A percentile compares a stretch with the other conserved stretches of the same genome.
These are phyloP conservation scores for Enteromius afrohamiltoni DNA, from an alignment of 2,797 vertebrate species.

Conservation along the genomic window DNA sequence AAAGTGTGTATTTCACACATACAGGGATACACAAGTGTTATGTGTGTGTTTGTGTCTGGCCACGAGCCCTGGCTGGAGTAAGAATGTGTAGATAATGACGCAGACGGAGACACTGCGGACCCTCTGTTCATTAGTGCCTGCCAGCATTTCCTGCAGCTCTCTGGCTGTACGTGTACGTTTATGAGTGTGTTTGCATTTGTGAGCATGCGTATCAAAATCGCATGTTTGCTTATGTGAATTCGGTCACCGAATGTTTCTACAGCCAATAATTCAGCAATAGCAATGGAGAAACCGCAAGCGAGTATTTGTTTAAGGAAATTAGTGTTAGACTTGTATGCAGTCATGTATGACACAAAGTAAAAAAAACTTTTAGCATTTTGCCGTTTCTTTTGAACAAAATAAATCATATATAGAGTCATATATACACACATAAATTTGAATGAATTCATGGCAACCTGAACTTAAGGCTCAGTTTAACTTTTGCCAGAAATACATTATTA, in stretches of 20 bases:
- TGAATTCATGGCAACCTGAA: background rate
- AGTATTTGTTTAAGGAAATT: background rate
- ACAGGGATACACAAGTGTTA: slow-evolving; percentile 24
- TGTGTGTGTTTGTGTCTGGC: slow-evolving; percentile 44
- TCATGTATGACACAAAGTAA: background rate
- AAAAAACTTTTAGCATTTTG: background rate
- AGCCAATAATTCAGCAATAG: background rate
- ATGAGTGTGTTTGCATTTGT: slow-evolving; percentile 61
- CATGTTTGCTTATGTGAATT: slow-evolving; percentile 18
- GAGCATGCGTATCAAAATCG: background rate
- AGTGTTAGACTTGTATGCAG: background rate
- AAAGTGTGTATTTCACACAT: slow-evolving; percentile 56
- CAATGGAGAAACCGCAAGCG: background rate
- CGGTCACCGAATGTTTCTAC: background rate
- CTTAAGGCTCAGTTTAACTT: background rate
- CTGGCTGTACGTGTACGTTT: slow-evolving; percentile 78
- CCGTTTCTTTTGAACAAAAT: background rate
- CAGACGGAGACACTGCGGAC: slow-evolving; percentile 79
- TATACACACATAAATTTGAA: background rate
- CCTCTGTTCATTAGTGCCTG: slow-evolving; percentile 95
- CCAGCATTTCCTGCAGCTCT: slow-evolving; percentile 95
- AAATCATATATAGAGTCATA: no score
- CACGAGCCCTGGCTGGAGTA: slow-evolving; percentile 44
- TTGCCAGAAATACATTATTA: background rate
- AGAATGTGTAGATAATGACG: slow-evolving; percentile 73